Percentiles rank a stretch among this genome's conserved stretches.
Conservation (phyloP, 2,113 vertebrate genomes). For the Junco hyemalis region DNA sequence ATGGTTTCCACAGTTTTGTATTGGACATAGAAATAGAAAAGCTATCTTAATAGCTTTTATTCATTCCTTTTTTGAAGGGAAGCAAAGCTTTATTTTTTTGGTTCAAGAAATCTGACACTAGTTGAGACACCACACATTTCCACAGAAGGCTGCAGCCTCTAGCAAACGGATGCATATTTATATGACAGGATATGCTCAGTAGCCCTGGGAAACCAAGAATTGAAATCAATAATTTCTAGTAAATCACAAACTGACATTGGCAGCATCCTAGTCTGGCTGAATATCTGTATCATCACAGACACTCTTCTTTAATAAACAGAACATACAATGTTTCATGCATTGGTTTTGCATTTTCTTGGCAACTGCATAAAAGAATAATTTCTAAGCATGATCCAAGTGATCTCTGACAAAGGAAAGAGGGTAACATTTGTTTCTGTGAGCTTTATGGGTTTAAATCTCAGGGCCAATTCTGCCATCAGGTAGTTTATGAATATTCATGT, state of each 20-base stretch:
- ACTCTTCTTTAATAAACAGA: conserved; percentile 45
- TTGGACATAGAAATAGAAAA: not conserved
- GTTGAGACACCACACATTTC: not conserved
- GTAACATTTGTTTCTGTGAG: conserved; percentile 40
- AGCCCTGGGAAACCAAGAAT: conserved; percentile 70
- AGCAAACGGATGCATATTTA: conserved; percentile 52
- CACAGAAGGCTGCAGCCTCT: conserved; percentile 23
- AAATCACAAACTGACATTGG: conserved; percentile 67
- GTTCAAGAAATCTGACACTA: not conserved
- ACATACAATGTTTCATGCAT: not conserved
- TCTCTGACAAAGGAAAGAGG: conserved; percentile 30
- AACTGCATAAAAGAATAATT: conserved; percentile 32
- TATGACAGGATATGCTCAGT: conserved; percentile 48
- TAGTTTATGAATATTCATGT: conserved; percentile 43
- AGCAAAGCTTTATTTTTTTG: not conserved
- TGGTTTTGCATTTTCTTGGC: conserved; percentile 53
- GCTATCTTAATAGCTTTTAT: not conserved
- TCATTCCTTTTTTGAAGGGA: not conserved
- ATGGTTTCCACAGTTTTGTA: not conserved
- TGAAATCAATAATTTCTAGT: conserved; percentile 74
- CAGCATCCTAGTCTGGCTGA: conserved; percentile 52
- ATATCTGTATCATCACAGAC: conserved; percentile 62
- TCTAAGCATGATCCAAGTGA: conserved; percentile 6
- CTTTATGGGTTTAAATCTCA: conserved; percentile 26
- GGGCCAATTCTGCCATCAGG: conserved; percentile 57